phyloP scores from a whole-genome alignment of 2,888 invertebrate species.

The Loripinus fragilis region DNA sequence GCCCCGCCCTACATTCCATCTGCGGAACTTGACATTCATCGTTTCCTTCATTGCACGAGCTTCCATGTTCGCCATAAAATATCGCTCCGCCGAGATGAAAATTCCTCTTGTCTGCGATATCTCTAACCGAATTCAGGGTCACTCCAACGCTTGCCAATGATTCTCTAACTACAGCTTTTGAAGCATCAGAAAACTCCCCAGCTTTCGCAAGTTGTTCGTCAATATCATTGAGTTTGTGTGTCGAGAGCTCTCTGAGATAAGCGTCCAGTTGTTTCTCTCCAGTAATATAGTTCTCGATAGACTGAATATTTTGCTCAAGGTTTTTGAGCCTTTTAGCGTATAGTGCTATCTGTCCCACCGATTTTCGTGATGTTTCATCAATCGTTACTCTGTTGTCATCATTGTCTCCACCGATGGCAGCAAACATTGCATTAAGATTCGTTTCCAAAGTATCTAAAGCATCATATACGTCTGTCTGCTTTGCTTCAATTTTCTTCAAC shows the following conservation, averaged over 20 bases:
- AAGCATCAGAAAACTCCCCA: background rate
- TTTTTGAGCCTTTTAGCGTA: background rate
- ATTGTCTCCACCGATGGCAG: background rate
- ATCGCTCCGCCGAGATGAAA: constrained; percentile 4
- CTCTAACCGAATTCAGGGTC: background rate
- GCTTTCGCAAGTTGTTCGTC: background rate
- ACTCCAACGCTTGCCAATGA: background rate
- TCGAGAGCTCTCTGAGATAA: background rate
- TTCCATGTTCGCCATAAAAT: constrained; percentile 10
- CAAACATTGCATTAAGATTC: background rate
- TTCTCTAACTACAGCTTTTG: background rate
- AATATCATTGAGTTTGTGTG: background rate
- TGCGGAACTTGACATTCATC: background rate
- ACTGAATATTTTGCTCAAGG: background rate
- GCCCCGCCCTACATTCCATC: background rate
- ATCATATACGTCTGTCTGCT: background rate
- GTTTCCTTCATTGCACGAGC: background rate
- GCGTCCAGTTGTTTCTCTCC: background rate
- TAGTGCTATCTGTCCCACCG: background rate
- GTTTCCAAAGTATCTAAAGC: background rate
- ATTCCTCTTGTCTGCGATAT: background rate
- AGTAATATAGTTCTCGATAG: background rate
- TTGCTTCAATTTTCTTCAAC: background rate
- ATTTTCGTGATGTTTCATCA: background rate
- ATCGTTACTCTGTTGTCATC: background rate